Evolutionary conservation across 2,888 invertebrate species (phyloP).

Genomic region (Hirtodrosophila histrioides): DNA sequence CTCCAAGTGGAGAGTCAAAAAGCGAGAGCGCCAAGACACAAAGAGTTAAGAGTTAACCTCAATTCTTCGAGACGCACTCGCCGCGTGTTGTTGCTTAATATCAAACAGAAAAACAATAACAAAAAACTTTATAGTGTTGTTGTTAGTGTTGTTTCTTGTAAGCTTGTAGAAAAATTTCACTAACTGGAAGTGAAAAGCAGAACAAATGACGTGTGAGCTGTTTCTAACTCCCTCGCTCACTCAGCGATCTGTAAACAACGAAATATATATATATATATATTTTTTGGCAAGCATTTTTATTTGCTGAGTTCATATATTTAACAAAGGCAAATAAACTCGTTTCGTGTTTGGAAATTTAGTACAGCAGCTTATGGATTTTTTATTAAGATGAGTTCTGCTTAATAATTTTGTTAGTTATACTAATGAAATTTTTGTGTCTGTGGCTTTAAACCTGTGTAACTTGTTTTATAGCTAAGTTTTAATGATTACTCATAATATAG

Average conservation of each 20-base stretch:
- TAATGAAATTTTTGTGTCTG: constrained; percentile 42
- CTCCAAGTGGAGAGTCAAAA: constrained; percentile 63
- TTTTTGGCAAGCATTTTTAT: constrained; percentile 56
- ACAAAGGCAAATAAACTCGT: constrained; percentile 61
- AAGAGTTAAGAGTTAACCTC: constrained; percentile 76
- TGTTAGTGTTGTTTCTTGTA: constrained; percentile 28
- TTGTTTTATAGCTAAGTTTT: constrained; percentile 53
- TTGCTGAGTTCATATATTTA: constrained; percentile 57
- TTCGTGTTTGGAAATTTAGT: constrained; percentile 44
- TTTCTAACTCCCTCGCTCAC: constrained; percentile 26
- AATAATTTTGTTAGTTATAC: constrained; percentile 45
- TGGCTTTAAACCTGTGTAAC: constrained; percentile 57
- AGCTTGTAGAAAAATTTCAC: constrained; percentile 69
- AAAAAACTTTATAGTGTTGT: constrained; percentile 32
- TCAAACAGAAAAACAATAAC: constrained; percentile 48
- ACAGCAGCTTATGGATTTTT: constrained; percentile 33
- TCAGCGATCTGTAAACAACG: constrained; percentile 43
- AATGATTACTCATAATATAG: constrained; percentile 69
- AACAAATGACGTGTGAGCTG: constrained; percentile 65
- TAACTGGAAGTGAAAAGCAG: constrained; percentile 76
- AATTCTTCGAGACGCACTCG: constrained; percentile 72
- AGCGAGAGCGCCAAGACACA: constrained; percentile 68
- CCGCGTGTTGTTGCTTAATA: constrained; percentile 70
- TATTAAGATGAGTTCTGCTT: constrained; percentile 66
- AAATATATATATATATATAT: neutral